These are phyloP conservation scores for Aphelinus atriplicis DNA, from an alignment of 1,140 invertebrate genomes.

Conservation along the genomic window DNA sequence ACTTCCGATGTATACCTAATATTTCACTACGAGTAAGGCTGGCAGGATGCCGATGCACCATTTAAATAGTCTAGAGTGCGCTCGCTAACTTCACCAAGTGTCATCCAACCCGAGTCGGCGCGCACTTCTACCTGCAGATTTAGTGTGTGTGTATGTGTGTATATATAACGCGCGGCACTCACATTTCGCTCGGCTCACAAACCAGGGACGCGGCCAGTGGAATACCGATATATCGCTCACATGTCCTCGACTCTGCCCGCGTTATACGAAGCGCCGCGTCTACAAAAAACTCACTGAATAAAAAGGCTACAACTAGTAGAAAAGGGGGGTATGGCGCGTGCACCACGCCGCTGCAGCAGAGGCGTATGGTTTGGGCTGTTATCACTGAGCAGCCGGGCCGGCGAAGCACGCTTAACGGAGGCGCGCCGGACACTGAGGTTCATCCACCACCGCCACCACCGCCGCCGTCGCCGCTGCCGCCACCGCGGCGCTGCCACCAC, in stretches of 20 bases:
- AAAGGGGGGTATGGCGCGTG: no score
- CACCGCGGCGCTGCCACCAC: slow-evolving; percentile 34
- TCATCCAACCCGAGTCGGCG: slow-evolving; percentile 4
- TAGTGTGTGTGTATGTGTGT: background rate
- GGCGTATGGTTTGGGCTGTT: no score
- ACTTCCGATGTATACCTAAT: slow-evolving; percentile 60
- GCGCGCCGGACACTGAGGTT: slow-evolving; percentile 66
- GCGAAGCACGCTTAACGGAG: slow-evolving; percentile 65
- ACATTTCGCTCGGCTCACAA: background rate
- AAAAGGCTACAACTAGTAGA: no score
- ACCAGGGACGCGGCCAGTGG: background rate
- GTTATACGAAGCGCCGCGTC: no score
- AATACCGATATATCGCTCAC: background rate
- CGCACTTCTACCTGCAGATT: background rate
- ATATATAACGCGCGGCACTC: background rate
- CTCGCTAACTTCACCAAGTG: slow-evolving; percentile 6
- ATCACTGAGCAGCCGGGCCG: background rate
- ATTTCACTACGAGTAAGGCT: slow-evolving; percentile 59
- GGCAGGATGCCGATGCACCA: slow-evolving; percentile 55
- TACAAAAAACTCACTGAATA: no score
- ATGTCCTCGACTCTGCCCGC: background rate
- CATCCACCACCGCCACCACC: slow-evolving; percentile 58
- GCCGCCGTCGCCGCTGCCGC: slow-evolving; percentile 38
- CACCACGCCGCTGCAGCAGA: no score
- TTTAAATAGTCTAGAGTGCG: slow-evolving; percentile 53